Evolutionary conservation across 1,140 invertebrate genomes (phyloP).

Genomic region (Helicoverpa armigera): DNA sequence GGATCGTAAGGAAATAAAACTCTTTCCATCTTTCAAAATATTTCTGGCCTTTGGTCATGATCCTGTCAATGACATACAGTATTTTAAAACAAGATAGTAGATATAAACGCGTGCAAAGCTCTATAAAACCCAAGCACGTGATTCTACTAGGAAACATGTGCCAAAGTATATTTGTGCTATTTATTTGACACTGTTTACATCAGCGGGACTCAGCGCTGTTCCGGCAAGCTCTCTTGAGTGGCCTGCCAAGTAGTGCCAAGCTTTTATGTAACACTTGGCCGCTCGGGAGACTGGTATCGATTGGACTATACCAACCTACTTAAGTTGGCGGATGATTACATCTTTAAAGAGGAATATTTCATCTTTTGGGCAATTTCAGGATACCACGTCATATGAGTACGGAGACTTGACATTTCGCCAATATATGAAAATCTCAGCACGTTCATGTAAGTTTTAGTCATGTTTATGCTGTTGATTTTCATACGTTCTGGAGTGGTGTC

Average conservation of each 20-base stretch:
- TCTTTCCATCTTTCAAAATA: too few species aligned
- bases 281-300: background rate
- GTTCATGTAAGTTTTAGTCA: too few species aligned
- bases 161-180: constrained; percentile 6
- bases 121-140: too few species aligned
- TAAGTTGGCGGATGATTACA: background rate
- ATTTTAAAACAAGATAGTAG: too few species aligned
- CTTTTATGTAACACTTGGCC: constrained; percentile 15
- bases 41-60: too few species aligned
- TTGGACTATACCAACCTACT: background rate
- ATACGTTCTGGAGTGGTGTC: too few species aligned
- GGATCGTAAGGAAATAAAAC: too few species aligned
- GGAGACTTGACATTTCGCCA: background rate
- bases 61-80: too few species aligned
- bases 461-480: too few species aligned
- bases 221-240: background rate
- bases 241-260: background rate
- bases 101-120: too few species aligned
- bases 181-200: background rate
- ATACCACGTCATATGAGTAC: too few species aligned
- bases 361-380: too few species aligned
- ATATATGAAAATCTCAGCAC: background rate
- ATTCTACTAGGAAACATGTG: background rate
- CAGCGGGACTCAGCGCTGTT: background rate
- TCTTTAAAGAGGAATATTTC: background rate